Conservation (phyloP, 2,113 vertebrate genomes). For the Jacana jacana region DNA sequence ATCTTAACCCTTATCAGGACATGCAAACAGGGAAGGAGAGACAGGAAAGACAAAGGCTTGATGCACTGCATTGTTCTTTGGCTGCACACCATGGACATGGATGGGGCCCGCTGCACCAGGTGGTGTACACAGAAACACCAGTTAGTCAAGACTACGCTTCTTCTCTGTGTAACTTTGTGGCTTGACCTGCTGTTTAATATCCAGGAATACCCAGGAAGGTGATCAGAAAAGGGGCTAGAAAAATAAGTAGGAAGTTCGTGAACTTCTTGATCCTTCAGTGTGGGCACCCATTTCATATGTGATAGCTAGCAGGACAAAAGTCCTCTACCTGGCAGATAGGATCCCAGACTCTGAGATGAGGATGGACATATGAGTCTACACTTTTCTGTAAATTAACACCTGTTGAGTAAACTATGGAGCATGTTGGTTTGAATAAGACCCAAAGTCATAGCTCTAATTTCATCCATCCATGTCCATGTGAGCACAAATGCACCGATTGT, state of each 20-base stretch:
- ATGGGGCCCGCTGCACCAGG: neutral
- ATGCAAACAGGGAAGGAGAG: neutral
- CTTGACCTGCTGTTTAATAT: too few relatives aligned
- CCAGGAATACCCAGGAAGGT: neutral
- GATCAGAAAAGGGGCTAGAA: neutral
- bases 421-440: neutral
- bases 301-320: neutral
- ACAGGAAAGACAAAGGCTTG: neutral
- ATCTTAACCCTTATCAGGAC: neutral
- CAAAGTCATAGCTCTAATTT: neutral
- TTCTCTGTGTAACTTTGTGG: neutral
- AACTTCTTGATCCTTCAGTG: neutral
- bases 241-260: neutral
- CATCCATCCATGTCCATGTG: neutral
- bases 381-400: neutral
- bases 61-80: neutral
- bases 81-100: neutral
- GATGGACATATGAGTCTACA: neutral
- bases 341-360: neutral
- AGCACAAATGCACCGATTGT: neutral
- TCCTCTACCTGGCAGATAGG: neutral
- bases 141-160: neutral
- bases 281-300: neutral
- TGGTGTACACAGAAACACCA: fast-evolving
- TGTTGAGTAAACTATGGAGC: neutral